These are phyloP conservation scores for Centrocercus urophasianus DNA, from an alignment of 2,113 vertebrate genomes.

Conservation along the genomic window DNA sequence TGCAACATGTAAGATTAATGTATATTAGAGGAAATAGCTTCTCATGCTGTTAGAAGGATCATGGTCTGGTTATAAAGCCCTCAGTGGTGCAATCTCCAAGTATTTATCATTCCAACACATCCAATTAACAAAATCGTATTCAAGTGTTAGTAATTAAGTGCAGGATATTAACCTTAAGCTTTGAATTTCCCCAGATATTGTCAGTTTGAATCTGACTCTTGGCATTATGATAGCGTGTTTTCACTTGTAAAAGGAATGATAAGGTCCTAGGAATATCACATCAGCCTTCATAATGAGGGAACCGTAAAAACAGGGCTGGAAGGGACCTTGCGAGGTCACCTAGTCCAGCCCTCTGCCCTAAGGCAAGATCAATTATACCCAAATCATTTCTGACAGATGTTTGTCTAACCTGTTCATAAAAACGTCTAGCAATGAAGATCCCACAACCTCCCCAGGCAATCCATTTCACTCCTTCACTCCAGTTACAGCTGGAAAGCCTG, in stretches of 20 bases:
- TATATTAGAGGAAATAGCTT: neutral
- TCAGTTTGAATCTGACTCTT: conserved; percentile 27
- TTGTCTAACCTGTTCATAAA: conserved; percentile 43
- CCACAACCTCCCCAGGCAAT: conserved; percentile 52
- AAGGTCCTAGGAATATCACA: conserved; percentile 1
- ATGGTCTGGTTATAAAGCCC: neutral
- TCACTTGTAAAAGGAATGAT: conserved; percentile 20
- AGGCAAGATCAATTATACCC: conserved; percentile 60
- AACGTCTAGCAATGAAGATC: conserved; percentile 36
- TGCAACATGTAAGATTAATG: neutral
- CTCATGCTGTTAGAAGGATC: neutral
- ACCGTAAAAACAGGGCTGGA: neutral
- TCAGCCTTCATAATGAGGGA: conserved; percentile 18
- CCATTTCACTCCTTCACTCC: conserved; percentile 18
- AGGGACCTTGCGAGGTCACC: conserved; percentile 22
- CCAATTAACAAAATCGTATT: neutral
- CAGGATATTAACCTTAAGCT: neutral
- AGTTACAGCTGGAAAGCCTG: conserved; percentile 31
- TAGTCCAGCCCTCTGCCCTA: conserved; percentile 56
- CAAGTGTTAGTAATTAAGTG: neutral
- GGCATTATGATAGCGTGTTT: neutral
- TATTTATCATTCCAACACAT: neutral
- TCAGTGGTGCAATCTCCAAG: neutral
- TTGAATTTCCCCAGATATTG: neutral
- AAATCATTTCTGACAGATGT: conserved; percentile 62